Evolutionary conservation across 2,888 invertebrate genomes (phyloP), one percentile per base, ranked within the genome.

Genomic region (Drosophila demipolita): DNA sequence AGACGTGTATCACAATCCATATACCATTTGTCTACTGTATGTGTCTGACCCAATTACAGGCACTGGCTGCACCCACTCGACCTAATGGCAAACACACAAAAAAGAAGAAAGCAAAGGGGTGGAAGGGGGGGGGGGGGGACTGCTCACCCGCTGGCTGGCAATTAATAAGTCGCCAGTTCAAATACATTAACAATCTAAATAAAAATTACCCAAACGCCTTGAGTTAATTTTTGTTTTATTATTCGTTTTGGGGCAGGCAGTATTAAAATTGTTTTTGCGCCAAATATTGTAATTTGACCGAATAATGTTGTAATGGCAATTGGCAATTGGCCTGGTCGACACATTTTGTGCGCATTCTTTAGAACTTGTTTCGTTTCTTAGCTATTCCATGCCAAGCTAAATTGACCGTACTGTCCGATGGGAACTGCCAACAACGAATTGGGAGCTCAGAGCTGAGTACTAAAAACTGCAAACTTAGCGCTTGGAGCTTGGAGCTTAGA

Each of bases 221-320:
- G 26, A 63, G 53, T 33, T 9, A 2, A 2, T 26, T 32, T 33
- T 58, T 20, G n/a, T 17, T 26, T 7, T 36, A 9, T 29, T 26
- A 1, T 11, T 35, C 58, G 48, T 48, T 64, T 58, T 63, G n/a
- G 12, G 29, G 32, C 59, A 38, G 59, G 32, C 78, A 73, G 54
- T 61, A 78, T 66, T 75, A 55, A 75, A 73, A 73, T 52, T 61
- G 65, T 61, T 52, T 62, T 66, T 64, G 52, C n/a, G 42, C 49
- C 50, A 64, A 73, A 69, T 69, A 69, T 54, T 80, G 77, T 72
- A 77, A 80, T 80, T 78, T 78, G 77, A 60, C 20, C 58, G 61
- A 80, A 78, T 77, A 55, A 38, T 80, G 77, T 77, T 78, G 78
- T 78, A 77, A 77, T 80, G 57, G 64, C 81, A 78, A 78, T 81